Evolutionary conservation across 2,113 vertebrate genomes (phyloP), one percentile per base, ranked within the genome.

Genomic region (Esox niger): DNA sequence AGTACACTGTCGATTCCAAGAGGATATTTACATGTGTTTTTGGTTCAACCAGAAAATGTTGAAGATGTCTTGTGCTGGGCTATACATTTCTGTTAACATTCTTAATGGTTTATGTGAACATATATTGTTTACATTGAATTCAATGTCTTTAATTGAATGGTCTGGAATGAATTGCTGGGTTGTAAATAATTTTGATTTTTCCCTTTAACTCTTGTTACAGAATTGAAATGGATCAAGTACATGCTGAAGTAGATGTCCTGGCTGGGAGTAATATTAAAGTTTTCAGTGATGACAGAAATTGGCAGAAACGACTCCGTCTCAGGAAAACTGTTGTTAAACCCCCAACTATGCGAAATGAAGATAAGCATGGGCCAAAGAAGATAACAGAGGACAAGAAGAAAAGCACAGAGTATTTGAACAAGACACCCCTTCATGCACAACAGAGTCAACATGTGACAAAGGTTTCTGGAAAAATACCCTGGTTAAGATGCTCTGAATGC

Each of bases 401-500:
- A 90, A 74, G 88, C 92, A 47, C 58, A 82, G 66, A 77, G 38
- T 17, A 43, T 43, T 43, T 43, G 38, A 43, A 43, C 94, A 96
- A 70, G 95, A 99, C 78, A 89, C 92, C 67, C 92, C 91, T 30
- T 85, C 87, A 70, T 93, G 92, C 68, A 87, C 92, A 27, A 88
- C 69, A 69, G 86, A 90, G 74, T 89, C 85, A 66, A 91, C 84
- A 26, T 80, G 88, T 76, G 93, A 90, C 81, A 87, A 91, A 65
- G 88, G 93, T 94, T 86, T 88, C 93, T 76, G 95, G 93, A 67
- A 99, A 99, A 83, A 90, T 99, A 74, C 89, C 98, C 57, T 95
- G 95, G 85, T 99, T 98, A 79, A 92, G 82, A 61, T 99, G 97
- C 83, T 94, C 91, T 0, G 94, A 95, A 79, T 99, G 97, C 84